Conservation (phyloP, 2,888 invertebrate genomes). For the Drosophila paranaensis region DNA sequence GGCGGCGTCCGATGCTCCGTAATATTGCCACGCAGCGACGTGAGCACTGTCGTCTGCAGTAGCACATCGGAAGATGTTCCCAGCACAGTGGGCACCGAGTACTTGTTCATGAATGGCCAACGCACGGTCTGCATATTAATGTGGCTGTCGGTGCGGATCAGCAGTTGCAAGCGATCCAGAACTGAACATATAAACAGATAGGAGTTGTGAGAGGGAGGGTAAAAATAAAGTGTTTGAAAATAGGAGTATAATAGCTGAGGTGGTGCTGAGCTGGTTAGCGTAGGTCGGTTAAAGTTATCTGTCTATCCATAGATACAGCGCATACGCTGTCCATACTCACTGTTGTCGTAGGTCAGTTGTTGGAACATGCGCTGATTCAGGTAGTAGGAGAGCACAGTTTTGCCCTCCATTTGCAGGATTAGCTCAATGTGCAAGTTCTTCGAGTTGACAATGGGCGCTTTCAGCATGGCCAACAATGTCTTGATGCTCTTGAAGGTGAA, state of each 20-base stretch:
- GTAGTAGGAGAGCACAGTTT: slow-evolving; percentile 88
- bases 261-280: neutral
- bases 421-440: slow-evolving; percentile 88
- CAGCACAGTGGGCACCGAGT: slow-evolving; percentile 86
- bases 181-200: slow-evolving; percentile 81
- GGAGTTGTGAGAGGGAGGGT: neutral
- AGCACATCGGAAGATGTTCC: slow-evolving; percentile 86
- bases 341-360: slow-evolving; percentile 87
- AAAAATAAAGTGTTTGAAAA: neutral
- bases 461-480: slow-evolving; percentile 85
- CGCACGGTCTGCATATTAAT: slow-evolving; percentile 87
- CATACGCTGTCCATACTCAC: slow-evolving; percentile 85
- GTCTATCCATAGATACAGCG: neutral
- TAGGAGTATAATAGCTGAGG: neutral
- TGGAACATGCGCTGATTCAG: slow-evolving; percentile 88
- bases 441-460: slow-evolving; percentile 84
- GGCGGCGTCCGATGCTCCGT: slow-evolving; percentile 87
- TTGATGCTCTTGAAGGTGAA: slow-evolving; percentile 86
- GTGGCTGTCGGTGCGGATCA: slow-evolving; percentile 87
- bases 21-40: slow-evolving; percentile 89
- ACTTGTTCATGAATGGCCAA: slow-evolving; percentile 86
- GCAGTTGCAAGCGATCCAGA: slow-evolving; percentile 86
- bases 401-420: slow-evolving; percentile 88
- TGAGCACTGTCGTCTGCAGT: slow-evolving; percentile 86
- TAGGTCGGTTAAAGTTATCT: too few species aligned